These are phyloP conservation scores for Pungitius pungitius DNA, from an alignment of 2,113 vertebrate genomes.

Conservation along the genomic window DNA sequence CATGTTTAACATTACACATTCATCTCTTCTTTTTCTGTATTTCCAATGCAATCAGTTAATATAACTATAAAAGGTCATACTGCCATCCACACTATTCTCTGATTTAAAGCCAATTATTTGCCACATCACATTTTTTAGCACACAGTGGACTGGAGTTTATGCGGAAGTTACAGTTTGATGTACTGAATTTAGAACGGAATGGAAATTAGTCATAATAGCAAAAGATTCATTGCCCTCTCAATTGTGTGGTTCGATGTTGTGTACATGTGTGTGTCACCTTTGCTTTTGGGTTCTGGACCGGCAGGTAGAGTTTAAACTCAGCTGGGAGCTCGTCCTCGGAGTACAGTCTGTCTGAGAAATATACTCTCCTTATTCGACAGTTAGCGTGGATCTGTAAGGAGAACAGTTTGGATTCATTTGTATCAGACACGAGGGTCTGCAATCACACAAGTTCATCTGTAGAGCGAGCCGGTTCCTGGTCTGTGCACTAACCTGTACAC, in stretches of 20 bases:
- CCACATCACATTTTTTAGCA: neutral
- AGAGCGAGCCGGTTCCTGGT: neutral
- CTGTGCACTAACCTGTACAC: slow-evolving; percentile 87
- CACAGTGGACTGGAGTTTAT: neutral
- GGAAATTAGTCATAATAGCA: neutral
- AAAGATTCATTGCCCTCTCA: neutral
- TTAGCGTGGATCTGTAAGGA: slow-evolving; percentile 92
- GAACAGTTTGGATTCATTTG: neutral
- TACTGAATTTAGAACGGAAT: neutral
- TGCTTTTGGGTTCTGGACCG: slow-evolving; percentile 91
- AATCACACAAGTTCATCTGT: neutral
- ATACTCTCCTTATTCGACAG: slow-evolving; percentile 94
- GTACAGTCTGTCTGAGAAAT: slow-evolving; percentile 97
- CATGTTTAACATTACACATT: too few species aligned
- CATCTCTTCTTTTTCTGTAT: neutral
- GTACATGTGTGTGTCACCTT: slow-evolving; percentile 81
- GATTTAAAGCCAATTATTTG: neutral
- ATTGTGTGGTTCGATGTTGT: neutral
- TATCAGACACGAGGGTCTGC: neutral
- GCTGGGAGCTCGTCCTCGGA: slow-evolving; percentile 96
- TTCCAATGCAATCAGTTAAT: neutral
- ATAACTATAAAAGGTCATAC: neutral
- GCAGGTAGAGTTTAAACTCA: slow-evolving; percentile 96
- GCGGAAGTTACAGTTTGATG: neutral
- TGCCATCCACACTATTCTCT: neutral